Percentiles rank a stretch among this genome's conserved stretches.
Conservation (phyloP, 1,140 invertebrate genomes). For the Microvelia longipes region DNA sequence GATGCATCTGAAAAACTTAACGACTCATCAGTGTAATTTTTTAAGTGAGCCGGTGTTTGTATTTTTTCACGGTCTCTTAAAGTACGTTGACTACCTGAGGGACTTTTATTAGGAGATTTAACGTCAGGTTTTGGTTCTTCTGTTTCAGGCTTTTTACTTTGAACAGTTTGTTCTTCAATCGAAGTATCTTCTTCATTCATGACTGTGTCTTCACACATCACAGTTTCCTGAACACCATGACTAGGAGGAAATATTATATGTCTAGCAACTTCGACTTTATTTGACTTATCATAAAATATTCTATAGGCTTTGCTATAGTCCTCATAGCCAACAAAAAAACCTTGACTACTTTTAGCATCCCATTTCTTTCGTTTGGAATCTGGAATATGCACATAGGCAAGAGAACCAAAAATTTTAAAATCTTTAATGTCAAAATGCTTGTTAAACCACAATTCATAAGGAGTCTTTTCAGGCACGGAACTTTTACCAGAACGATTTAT, state of each 20-base stretch:
- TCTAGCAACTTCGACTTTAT: background rate
- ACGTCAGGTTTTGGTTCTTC: background rate
- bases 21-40: too few relatives aligned
- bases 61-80: too few relatives aligned
- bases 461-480: background rate
- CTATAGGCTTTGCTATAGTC: background rate
- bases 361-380: background rate
- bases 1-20: too few relatives aligned
- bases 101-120: too few relatives aligned
- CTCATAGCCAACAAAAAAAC: background rate
- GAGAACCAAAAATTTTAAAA: background rate
- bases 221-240: background rate
- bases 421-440: background rate
- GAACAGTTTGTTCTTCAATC: background rate
- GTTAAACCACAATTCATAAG: background rate
- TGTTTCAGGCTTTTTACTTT: background rate
- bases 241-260: background rate
- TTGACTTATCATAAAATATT: background rate
- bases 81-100: too few relatives aligned
- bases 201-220: background rate
- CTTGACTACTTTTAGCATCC: background rate
- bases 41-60: too few relatives aligned
- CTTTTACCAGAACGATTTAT: conserved; percentile 6
- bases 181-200: too few relatives aligned
- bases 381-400: background rate